Evolutionary conservation across 2,797 vertebrate genomes (phyloP).

Genomic region (Cuniculus paca): DNA sequence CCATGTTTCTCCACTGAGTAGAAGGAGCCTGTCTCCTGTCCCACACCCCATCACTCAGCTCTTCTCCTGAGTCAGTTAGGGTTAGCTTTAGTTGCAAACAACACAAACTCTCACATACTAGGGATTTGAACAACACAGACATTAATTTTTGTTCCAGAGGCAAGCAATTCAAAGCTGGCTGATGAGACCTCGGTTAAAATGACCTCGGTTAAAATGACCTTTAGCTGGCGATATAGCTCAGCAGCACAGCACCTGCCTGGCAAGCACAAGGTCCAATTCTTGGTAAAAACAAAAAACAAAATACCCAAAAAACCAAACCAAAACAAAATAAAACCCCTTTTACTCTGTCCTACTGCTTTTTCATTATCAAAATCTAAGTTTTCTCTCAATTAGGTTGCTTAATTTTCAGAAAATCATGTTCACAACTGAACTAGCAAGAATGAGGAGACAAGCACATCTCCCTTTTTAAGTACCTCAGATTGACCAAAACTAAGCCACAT

Average conservation of each 20-base stretch:
- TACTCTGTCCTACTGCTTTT: background rate
- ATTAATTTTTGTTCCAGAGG: background rate
- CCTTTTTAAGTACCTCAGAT: background rate
- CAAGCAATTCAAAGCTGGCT: background rate
- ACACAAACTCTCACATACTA: background rate
- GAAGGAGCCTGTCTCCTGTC: no score
- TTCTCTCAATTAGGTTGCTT: background rate
- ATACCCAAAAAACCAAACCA: no score
- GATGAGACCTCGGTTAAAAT: background rate
- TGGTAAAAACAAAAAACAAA: no score
- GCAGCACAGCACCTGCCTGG: no score
- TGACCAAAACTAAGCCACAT: background rate
- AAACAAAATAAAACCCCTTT: no score
- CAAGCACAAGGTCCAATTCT: no score
- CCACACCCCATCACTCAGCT: background rate
- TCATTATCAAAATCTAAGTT: slow-evolving; percentile 13
- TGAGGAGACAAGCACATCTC: background rate
- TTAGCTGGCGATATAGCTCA: background rate
- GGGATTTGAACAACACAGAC: background rate
- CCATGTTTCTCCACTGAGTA: background rate
- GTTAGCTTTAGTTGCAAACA: background rate
- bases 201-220: background rate
- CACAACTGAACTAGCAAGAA: background rate
- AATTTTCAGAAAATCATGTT: background rate
- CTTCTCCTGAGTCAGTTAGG: background rate